phyloP scores from a whole-genome alignment of 2,888 invertebrate species.

The Dicyrtomina minuta region DNA sequence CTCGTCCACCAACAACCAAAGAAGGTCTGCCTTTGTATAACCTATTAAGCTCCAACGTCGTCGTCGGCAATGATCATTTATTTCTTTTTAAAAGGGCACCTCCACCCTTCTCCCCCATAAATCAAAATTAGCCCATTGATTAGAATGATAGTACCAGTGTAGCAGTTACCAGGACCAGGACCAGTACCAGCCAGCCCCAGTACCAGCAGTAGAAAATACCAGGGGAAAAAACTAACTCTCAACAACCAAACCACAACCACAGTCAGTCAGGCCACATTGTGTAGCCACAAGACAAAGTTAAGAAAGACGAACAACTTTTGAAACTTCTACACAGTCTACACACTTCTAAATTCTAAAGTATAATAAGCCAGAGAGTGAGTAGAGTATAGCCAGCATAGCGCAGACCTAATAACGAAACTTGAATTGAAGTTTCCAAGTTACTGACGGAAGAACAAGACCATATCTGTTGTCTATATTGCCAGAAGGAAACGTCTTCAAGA shows the following conservation, averaged over 20 bases:
- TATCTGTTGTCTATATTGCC: no score
- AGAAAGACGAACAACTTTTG: not conserved
- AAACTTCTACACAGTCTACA: not conserved
- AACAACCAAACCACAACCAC: no score
- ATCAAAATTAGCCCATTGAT: constrained; percentile 29
- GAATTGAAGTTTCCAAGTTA: no score
- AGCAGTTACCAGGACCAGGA: not conserved
- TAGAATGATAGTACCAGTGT: constrained; percentile 17
- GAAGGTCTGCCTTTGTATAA: no score
- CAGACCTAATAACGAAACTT: not conserved
- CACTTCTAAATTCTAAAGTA: not conserved
- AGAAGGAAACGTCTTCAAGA: no score
- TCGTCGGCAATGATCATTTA: constrained; percentile 26
- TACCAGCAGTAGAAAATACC: not conserved
- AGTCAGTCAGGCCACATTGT: not conserved
- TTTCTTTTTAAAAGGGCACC: constrained; percentile 23
- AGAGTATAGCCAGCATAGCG: no score
- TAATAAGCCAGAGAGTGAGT: not conserved
- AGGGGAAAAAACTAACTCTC: no score
- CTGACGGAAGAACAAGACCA: no score
- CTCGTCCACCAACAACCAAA: no score
- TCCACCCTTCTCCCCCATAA: constrained; percentile 9
- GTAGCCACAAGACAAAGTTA: not conserved
- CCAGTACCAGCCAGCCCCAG: not conserved
- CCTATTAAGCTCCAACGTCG: constrained; percentile 13